These are phyloP conservation scores for Andrena chrysosceles DNA, from an alignment of 2,888 invertebrate species.

Conservation along the genomic window DNA sequence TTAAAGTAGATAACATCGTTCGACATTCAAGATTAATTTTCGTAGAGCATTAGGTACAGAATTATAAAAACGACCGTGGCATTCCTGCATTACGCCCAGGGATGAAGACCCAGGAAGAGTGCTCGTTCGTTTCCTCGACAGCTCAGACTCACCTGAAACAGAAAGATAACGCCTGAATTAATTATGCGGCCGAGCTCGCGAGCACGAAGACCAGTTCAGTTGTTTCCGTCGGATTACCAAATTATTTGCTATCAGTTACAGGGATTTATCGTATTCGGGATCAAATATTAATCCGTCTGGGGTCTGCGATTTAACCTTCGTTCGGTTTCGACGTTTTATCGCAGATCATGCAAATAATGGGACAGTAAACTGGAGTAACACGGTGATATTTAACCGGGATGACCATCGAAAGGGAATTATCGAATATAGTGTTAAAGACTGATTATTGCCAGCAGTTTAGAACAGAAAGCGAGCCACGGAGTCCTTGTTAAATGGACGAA, in stretches of 20 bases:
- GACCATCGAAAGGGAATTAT: neutral
- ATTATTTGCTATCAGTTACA: conserved; percentile 72
- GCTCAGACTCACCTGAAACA: conserved; percentile 74
- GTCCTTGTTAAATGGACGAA: too few relatives aligned
- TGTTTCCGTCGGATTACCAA: conserved; percentile 71
- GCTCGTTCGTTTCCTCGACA: conserved; percentile 56
- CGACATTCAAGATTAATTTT: too few relatives aligned
- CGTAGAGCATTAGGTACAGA: too few relatives aligned
- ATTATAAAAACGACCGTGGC: too few relatives aligned
- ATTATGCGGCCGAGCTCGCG: conserved; percentile 58
- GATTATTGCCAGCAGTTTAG: neutral
- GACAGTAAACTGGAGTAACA: neutral
- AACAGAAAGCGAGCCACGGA: too few relatives aligned
- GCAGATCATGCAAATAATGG: conserved; percentile 36
- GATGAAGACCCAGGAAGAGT: conserved; percentile 25
- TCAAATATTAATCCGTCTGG: conserved; percentile 49
- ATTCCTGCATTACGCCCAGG: too few relatives aligned
- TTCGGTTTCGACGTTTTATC: conserved; percentile 37
- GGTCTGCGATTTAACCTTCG: conserved; percentile 33
- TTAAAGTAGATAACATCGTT: too few relatives aligned
- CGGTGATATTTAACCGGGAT: neutral
- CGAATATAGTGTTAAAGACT: neutral
- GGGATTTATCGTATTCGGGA: conserved; percentile 55
- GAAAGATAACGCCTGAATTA: conserved; percentile 74
- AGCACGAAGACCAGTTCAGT: conserved; percentile 17